Base-by-base conservation (phyloP, 2,113 vertebrate genomes). In the Archilochus colubris region DNA sequence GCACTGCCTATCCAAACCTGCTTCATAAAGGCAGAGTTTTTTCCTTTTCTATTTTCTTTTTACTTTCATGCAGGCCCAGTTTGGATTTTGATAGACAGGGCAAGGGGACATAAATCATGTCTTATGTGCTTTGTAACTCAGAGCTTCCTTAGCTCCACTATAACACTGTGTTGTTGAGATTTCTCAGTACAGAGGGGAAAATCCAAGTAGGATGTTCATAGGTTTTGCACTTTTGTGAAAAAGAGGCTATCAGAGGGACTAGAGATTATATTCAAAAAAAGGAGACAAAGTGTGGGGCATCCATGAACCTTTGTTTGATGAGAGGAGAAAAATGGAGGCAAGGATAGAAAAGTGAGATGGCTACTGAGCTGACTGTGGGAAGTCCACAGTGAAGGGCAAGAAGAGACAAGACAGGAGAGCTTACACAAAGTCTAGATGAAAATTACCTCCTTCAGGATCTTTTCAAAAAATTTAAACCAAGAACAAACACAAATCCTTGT, bases 381-480 rank as follows among this genome's bases (percentile, higher is more conserved):
- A 11, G 33, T 64, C 58, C 33, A 27, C 2, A 63, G 54, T 6
- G 44, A 73, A 76, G 31, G 84, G 76, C 84, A 67, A 53, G 38
- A 17, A 67, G 28, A 76, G 27, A 72, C 23, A 82, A 48, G 28
- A 61, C 21, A 76, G n/a, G 19, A 85, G 54, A 93, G 43, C 66
- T 54, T 68, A 82, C 33, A 61, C 5, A 7, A 63, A 69, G 9
- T 82, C 40, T 54, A 28, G 40, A 51, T 33, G 24, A 87, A 80
- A 93, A 89, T 46, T 28, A 69, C n/a, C 8, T 76, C 36, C 67
- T 76, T 69, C 25, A 5, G 54, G 33, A 77, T 62, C 27, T 40
- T 88, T 88, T 88, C 58, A 69, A 48, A 23, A 80, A 38, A 82
- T 80, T 94, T 76, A 82, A 94, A 38, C 5, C 9, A 77, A 46